Percentiles rank a stretch among this genome's conserved stretches.
Evolutionary conservation across 1,140 invertebrate species (phyloP).

Genomic region (Drosophila mayri): DNA sequence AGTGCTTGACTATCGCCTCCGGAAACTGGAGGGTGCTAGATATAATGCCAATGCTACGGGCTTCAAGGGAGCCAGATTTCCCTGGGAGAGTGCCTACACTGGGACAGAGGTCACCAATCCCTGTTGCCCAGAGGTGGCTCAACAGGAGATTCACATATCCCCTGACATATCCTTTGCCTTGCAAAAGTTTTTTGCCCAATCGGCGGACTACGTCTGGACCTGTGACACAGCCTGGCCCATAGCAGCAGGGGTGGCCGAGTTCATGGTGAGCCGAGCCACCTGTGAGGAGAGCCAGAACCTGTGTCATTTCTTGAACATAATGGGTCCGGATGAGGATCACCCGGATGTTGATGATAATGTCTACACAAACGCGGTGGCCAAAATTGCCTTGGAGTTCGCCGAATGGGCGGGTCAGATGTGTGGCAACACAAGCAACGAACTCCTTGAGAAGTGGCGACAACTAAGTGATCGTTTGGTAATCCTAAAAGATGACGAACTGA

Average conservation of each 20-base stretch:
- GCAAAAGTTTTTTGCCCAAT: conserved; percentile 85
- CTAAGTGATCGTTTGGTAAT: conserved; percentile 86
- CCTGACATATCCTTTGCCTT: conserved; percentile 86
- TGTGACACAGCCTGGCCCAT: conserved; percentile 85
- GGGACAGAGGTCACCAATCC: conserved; percentile 87
- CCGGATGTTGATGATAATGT: conserved; percentile 86
- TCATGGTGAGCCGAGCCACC: conserved; percentile 86
- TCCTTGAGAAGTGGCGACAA: conserved; percentile 82
- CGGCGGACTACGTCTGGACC: conserved; percentile 85
- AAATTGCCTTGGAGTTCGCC: conserved; percentile 86
- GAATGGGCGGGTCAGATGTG: conserved; percentile 52
- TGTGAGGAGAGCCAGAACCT: conserved; percentile 84
- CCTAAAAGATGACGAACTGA: conserved; percentile 83
- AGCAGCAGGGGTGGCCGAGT: conserved; percentile 86
- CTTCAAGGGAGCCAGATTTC: conserved; percentile 80
- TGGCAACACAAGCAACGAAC: conserved; percentile 36
- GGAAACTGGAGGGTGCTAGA: conserved; percentile 57
- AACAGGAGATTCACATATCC: conserved; percentile 86
- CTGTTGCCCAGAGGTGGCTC: conserved; percentile 86
- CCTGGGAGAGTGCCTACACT: conserved; percentile 87
- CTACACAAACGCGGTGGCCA: conserved; percentile 87
- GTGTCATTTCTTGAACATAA: conserved; percentile 84
- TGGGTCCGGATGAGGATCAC: conserved; percentile 88
- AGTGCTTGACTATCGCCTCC: conserved; percentile 66
- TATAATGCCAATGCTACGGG: conserved; percentile 70